Percentiles rank a stretch among this genome's conserved stretches.
Evolutionary conservation across 2,113 vertebrate genomes (phyloP).

Genomic region (Odocoileus hemionus): DNA sequence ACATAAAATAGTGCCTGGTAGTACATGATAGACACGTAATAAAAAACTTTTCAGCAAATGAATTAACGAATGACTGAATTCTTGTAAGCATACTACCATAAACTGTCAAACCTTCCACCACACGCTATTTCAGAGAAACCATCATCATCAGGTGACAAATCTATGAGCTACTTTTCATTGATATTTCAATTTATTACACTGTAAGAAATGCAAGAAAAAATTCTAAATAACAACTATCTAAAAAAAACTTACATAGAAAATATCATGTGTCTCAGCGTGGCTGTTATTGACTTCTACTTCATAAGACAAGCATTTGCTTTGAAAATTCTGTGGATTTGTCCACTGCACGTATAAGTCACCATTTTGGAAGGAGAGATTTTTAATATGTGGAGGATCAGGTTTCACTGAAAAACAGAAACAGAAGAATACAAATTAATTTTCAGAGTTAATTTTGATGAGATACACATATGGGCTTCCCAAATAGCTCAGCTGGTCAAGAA

Average conservation of each 20-base stretch:
- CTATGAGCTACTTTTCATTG: neutral
- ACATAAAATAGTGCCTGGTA: neutral
- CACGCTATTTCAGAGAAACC: neutral
- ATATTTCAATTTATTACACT: neutral
- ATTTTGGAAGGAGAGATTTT: slow-evolving; percentile 50
- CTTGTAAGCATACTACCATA: neutral
- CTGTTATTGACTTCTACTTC: slow-evolving; percentile 68
- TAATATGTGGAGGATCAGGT: slow-evolving; percentile 67
- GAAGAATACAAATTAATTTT: slow-evolving; percentile 30
- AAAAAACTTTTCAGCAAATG: neutral
- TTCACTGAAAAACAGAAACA: slow-evolving; percentile 66
- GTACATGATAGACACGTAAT: neutral
- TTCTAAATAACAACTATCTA: neutral
- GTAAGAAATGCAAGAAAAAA: slow-evolving; percentile 28
- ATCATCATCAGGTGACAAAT: neutral
- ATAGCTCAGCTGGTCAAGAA: neutral
- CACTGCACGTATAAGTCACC: slow-evolving; percentile 56
- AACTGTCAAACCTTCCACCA: neutral
- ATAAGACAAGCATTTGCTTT: slow-evolving; percentile 54
- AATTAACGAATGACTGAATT: neutral
- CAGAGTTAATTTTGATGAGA: neutral
- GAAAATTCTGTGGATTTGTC: slow-evolving; percentile 64
- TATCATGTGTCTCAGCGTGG: neutral
- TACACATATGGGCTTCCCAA: neutral
- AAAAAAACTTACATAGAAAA: slow-evolving; percentile 48